Evolutionary conservation across 2,888 invertebrate species (phyloP).

Genomic region (Drosophila siamana): DNA sequence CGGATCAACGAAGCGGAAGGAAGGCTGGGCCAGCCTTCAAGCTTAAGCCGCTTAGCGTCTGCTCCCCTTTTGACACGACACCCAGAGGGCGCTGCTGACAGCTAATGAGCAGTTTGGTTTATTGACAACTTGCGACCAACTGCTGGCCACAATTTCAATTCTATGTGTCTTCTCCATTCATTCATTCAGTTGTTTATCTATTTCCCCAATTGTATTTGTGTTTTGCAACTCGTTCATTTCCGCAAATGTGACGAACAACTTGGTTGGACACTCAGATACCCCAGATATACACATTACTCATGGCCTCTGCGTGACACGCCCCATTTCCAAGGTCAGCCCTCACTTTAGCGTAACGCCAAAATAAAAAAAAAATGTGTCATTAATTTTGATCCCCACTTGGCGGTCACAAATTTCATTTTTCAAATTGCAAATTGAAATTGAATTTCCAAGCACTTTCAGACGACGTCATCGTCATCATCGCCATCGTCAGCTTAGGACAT

Average conservation of each 20-base stretch:
- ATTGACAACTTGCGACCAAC: slow-evolving; percentile 44
- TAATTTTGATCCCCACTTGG: slow-evolving; percentile 62
- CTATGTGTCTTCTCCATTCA: slow-evolving; percentile 54
- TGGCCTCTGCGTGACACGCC: slow-evolving; percentile 38
- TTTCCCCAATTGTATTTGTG: not conserved
- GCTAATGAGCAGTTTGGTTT: slow-evolving; percentile 48
- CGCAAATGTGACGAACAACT: slow-evolving; percentile 39
- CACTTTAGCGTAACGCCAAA: not conserved
- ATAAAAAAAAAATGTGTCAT: slow-evolving; percentile 39
- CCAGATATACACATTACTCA: slow-evolving; percentile 33
- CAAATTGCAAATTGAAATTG: slow-evolving; percentile 77
- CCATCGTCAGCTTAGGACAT: slow-evolving; percentile 14
- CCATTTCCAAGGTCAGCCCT: slow-evolving; percentile 47
- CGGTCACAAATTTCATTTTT: slow-evolving; percentile 69
- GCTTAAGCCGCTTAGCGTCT: slow-evolving; percentile 64
- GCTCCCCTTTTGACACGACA: slow-evolving; percentile 35
- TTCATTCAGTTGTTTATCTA: slow-evolving; percentile 21
- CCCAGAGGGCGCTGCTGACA: slow-evolving; percentile 26
- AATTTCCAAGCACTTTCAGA: slow-evolving; percentile 56
- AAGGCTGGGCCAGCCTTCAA: slow-evolving; percentile 31
- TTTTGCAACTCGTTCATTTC: slow-evolving; percentile 32
- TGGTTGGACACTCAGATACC: not conserved
- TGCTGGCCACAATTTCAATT: slow-evolving; percentile 64
- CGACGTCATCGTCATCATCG: not conserved
- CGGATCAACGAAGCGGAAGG: not conserved